phyloP scores from a whole-genome alignment of 1,140 invertebrate species.

The Drosophila sulfurigaster region DNA sequence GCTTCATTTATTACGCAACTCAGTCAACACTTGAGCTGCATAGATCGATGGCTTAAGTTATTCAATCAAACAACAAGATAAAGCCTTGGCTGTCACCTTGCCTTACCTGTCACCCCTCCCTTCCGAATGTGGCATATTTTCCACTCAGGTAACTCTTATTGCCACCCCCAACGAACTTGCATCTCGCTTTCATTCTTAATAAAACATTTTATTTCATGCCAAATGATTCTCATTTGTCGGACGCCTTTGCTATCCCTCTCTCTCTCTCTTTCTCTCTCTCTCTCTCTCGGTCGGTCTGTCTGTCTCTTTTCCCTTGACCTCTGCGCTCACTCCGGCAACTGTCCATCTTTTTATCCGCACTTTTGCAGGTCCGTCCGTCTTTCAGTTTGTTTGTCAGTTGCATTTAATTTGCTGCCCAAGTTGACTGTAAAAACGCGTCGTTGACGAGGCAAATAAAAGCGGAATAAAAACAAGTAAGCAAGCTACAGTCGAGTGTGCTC shows the following conservation, averaged over 20 bases:
- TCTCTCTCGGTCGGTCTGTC: background rate
- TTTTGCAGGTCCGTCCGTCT: background rate
- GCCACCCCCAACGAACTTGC: conserved; percentile 10
- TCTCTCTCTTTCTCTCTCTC: background rate
- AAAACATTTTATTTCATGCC: conserved; percentile 76
- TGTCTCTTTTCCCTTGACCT: background rate
- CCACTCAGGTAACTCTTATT: conserved; percentile 17
- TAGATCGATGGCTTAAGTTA: background rate
- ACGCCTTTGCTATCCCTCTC: conserved; percentile 26
- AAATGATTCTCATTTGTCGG: conserved; percentile 71
- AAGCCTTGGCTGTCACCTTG: background rate
- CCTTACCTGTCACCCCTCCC: background rate
- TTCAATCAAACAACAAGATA: conserved; percentile 3
- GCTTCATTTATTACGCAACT: background rate
- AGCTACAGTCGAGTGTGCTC: background rate
- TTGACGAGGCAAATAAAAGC: conserved; percentile 56
- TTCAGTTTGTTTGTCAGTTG: conserved; percentile 54
- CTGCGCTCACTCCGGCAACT: background rate
- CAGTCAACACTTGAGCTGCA: background rate
- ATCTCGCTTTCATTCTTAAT: conserved; percentile 39
- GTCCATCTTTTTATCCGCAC: conserved; percentile 1
- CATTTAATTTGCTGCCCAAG: conserved; percentile 72
- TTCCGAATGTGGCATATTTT: conserved; percentile 18
- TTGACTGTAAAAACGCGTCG: conserved; percentile 65
- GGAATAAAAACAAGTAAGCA: conserved; percentile 50